These are phyloP conservation scores for Hippasteria phrygiana DNA, from an alignment of 53 echinoderm and acorn worm species.

Conservation along the genomic window DNA sequence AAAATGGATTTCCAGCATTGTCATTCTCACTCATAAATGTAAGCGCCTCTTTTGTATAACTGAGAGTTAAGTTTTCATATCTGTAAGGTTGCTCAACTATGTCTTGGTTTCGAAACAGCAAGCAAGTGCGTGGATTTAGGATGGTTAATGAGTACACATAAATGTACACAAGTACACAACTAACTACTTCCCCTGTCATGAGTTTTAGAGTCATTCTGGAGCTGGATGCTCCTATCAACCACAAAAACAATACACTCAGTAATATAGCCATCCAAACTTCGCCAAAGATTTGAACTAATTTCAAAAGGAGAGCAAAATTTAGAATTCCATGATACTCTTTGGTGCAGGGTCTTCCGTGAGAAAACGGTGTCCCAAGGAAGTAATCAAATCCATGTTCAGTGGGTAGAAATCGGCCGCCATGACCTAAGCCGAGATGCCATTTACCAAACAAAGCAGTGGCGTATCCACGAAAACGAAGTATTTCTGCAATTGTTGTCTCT, in stretches of 20 bases:
- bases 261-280: background rate
- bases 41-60: slow-evolving; percentile 26
- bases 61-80: slow-evolving; percentile 44
- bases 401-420: slow-evolving; percentile 27
- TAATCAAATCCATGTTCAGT: slow-evolving; percentile 28
- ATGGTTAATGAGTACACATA: background rate
- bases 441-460: slow-evolving; percentile 53
- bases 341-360: slow-evolving; percentile 29
- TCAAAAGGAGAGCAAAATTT: background rate
- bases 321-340: background rate
- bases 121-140: slow-evolving; percentile 8
- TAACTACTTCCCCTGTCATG: background rate
- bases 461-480: slow-evolving; percentile 12
- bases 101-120: slow-evolving; percentile 27
- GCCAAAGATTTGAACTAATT: background rate
- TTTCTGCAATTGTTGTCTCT: slow-evolving; percentile 53
- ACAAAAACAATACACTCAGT: background rate
- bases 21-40: slow-evolving; percentile 3
- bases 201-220: background rate
- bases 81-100: slow-evolving; percentile 39
- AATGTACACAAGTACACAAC: background rate
- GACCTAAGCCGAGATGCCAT: slow-evolving; percentile 56
- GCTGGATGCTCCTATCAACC: background rate
- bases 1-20: slow-evolving; percentile 56
- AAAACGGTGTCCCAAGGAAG: slow-evolving; percentile 40